Base-by-base conservation (phyloP, 1,140 invertebrate species). In the Bemisia tabaci region DNA sequence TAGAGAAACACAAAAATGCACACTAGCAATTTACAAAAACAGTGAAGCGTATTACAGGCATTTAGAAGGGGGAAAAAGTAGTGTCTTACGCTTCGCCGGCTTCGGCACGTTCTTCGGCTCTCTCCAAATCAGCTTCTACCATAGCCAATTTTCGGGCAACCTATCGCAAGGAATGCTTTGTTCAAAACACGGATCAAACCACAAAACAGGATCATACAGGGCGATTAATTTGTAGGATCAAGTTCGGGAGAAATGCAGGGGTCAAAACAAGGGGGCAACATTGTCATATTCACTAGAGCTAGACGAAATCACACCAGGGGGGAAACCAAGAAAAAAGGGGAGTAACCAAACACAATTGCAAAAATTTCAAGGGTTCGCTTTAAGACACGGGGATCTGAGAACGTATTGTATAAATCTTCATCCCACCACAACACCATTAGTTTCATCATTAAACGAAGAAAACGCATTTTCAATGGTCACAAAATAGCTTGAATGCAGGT, bases 121-220 rank as follows among this genome's bases (percentile, higher is more conserved):
- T 91, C 83, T 99, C 97, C 81, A 99, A 86, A 85, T 99, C 97
- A 80, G 97, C 97, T 85, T 99, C 97, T 88, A 99, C 97, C 94
- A 99, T 99, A 83, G 97, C 97, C 87, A 99, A 91, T 87, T 99
- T 99, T 94, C 97, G 96, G 85, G 97, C 96, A 80, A 99, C 96
- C 97, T 99, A 84, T 48, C 33, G 33, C 33, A 48, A 48, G 33
- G 5, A 48, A 48, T 17, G 33, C 5, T 17, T 48, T 17, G 17
- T 48, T 48, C 33, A 48, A 48, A 48, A 48, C 5, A 48, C 33
- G 17, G 33, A 9, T 48, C 33, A 48, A 48, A 48, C 33, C 5
- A 5, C 5, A 5, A 48, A 48, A 48, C 33, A 48, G 17, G 33
- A 17, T 48, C 5, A 17, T 48, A 48, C 17, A 17, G 5, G 17